Evolutionary conservation across 1,140 invertebrate species (phyloP).

Genomic region (Drosophila grimshawi): DNA sequence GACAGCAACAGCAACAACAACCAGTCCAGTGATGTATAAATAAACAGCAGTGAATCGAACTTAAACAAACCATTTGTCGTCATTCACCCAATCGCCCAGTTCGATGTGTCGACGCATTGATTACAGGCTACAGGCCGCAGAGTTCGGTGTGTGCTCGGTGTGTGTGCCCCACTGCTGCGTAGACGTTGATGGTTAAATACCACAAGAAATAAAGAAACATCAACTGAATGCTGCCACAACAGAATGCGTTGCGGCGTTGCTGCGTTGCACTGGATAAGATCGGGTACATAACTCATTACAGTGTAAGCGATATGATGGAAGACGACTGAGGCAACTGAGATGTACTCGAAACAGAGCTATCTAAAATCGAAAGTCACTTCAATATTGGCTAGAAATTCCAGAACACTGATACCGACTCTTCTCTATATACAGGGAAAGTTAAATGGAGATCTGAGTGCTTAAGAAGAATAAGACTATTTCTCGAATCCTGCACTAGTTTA

Average conservation of each 20-base stretch:
- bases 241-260: conserved; percentile 11
- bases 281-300: conserved; percentile 80
- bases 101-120: conserved; percentile 76
- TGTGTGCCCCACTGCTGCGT: background rate
- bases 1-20: conserved; percentile 39
- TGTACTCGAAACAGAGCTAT: background rate
- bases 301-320: conserved; percentile 63
- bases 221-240: conserved; percentile 45
- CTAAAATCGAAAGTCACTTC: conserved; percentile 13
- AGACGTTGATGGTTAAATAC: conserved; percentile 5
- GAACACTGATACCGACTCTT: too few relatives aligned
- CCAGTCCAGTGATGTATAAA: conserved; percentile 62
- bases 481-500: too few relatives aligned
- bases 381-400: background rate
- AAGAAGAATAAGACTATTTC: too few relatives aligned
- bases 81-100: conserved; percentile 35
- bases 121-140: conserved; percentile 58
- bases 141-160: background rate
- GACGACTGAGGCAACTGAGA: background rate
- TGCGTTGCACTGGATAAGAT: conserved; percentile 69
- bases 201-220: conserved; percentile 19
- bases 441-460: too few relatives aligned
- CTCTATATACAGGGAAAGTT: too few relatives aligned
- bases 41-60: conserved; percentile 69
- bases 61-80: conserved; percentile 77